Evolutionary conservation across 2,113 vertebrate genomes (phyloP).

Genomic region (Salvelinus alpinus): DNA sequence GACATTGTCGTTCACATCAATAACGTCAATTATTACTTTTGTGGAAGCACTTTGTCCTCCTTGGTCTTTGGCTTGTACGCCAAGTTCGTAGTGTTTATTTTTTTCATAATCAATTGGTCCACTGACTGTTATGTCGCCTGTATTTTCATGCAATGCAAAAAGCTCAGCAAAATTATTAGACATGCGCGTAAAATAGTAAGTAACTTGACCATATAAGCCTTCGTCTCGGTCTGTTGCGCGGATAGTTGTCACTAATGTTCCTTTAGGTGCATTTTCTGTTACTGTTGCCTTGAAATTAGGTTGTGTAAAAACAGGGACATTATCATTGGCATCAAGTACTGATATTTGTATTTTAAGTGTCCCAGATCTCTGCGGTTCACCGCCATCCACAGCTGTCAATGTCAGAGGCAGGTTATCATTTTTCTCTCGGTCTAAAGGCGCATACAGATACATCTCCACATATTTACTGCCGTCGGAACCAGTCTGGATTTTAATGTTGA

Average conservation of each 20-base stretch:
- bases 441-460: slow-evolving; percentile 23
- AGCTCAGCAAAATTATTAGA: slow-evolving; percentile 33
- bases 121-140: slow-evolving; percentile 46
- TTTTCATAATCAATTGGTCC: slow-evolving; percentile 50
- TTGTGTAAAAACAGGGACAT: slow-evolving; percentile 27
- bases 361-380: slow-evolving; percentile 20
- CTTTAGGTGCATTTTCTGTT: slow-evolving; percentile 46
- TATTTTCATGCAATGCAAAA: slow-evolving; percentile 50
- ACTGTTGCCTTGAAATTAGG: slow-evolving; percentile 17
- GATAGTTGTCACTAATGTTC: slow-evolving; percentile 37
- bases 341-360: slow-evolving; percentile 19
- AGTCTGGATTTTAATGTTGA: slow-evolving; percentile 55
- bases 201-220: slow-evolving; percentile 16
- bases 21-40: slow-evolving; percentile 49
- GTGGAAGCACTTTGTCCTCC: slow-evolving; percentile 58
- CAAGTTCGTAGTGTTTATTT: slow-evolving; percentile 51
- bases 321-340: slow-evolving; percentile 33
- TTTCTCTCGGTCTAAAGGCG: slow-evolving; percentile 26
- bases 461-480: slow-evolving; percentile 34
- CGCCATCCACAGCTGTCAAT: slow-evolving; percentile 35
- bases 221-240: slow-evolving; percentile 28
- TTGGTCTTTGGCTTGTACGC: slow-evolving; percentile 56
- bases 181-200: slow-evolving; percentile 53
- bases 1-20: slow-evolving; percentile 75
- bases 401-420: not conserved